Conservation (phyloP, 2,113 vertebrate genomes). For the Turdus rufiventris region DNA sequence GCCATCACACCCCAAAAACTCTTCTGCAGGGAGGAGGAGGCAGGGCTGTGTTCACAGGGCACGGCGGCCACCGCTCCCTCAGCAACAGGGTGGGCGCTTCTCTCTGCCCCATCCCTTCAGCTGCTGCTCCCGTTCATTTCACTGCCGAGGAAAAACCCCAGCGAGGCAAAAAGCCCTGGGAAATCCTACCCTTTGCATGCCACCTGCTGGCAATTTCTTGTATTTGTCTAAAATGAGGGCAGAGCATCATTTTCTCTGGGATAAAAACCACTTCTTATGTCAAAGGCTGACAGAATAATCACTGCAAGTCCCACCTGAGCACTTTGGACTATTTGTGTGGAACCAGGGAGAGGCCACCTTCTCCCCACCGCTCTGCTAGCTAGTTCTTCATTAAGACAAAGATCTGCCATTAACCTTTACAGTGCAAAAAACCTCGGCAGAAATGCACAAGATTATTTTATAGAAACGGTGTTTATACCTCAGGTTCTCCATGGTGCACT, state of each 20-base stretch:
- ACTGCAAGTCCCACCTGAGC: accelerated
- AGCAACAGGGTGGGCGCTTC: not conserved
- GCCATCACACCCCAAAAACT: not conserved
- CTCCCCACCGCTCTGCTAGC: not conserved
- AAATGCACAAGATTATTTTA: not conserved
- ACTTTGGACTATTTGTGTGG: not conserved
- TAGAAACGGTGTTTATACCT: not conserved
- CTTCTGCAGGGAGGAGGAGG: not conserved
- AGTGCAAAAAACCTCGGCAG: not conserved
- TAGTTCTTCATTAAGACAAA: not conserved
- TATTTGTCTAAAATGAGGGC: not conserved
- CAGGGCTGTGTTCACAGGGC: accelerated
- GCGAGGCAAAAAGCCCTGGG: not conserved
- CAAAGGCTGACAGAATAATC: not conserved
- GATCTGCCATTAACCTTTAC: not conserved
- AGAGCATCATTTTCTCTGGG: not conserved
- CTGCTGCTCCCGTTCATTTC: not conserved
- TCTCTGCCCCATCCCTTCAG: not conserved
- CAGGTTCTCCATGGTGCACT: not conserved
- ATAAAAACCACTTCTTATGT: not conserved
- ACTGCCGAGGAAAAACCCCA: not conserved
- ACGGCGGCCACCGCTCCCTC: not conserved
- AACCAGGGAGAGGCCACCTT: not conserved
- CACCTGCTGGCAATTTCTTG: constrained; percentile 60
- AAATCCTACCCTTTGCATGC: constrained; percentile 59